Percentiles rank a stretch among this genome's conserved stretches.
Conservation (phyloP, 2,797 vertebrate genomes). For the Aplochiton taeniatus region DNA sequence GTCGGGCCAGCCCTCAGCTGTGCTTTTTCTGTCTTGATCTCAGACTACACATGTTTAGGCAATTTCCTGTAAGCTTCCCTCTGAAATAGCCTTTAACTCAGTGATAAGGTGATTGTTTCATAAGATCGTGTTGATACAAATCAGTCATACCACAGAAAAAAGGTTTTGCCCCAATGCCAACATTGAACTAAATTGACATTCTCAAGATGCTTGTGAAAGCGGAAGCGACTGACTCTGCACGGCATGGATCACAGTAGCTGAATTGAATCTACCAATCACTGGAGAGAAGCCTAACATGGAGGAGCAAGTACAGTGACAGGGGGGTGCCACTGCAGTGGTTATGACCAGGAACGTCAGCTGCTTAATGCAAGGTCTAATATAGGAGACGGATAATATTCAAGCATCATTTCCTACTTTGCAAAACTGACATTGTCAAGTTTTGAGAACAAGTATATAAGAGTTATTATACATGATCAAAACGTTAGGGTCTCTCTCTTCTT, state of each 20-base stretch:
- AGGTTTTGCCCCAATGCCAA: slow-evolving; percentile 2
- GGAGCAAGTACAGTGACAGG: not conserved
- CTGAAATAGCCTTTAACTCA: not conserved
- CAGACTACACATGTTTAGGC: not conserved
- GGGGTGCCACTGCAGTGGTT: not conserved
- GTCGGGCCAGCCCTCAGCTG: not conserved
- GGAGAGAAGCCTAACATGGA: slow-evolving; percentile 3
- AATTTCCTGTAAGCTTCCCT: slow-evolving; percentile 2
- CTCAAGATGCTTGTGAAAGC: slow-evolving; percentile 4
- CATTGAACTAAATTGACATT: slow-evolving; percentile 26
- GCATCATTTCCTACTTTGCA: too few relatives aligned
- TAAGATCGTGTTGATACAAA: slow-evolving; percentile 11
- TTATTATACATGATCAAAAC: too few relatives aligned
- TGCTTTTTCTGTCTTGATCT: slow-evolving; percentile 31
- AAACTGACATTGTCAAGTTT: too few relatives aligned
- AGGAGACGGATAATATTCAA: too few relatives aligned
- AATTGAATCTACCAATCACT: slow-evolving; percentile 31
- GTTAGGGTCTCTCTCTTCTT: not conserved
- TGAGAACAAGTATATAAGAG: too few relatives aligned
- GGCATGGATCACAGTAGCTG: slow-evolving; percentile 22
- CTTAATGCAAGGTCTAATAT: too few relatives aligned
- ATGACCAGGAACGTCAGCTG: too few relatives aligned
- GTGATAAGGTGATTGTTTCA: slow-evolving; percentile 28
- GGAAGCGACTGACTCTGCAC: slow-evolving; percentile 10
- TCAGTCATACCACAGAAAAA: not conserved